These are phyloP conservation scores for Elysia chlorotica DNA, from an alignment of 1,140 invertebrate species.

Conservation along the genomic window DNA sequence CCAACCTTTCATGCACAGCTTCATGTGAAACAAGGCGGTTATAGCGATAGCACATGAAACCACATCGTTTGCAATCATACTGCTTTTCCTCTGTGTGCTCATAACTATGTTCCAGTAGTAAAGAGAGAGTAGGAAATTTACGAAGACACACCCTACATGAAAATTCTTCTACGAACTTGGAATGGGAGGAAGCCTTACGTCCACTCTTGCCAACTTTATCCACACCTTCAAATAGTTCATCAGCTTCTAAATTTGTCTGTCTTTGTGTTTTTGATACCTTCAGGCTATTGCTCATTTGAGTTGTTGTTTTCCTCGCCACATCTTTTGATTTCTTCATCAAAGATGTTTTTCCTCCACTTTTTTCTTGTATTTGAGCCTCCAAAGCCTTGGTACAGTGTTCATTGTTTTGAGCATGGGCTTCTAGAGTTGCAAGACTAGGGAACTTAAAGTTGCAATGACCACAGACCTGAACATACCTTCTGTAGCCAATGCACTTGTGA, in stretches of 20 bases:
- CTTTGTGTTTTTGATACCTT: not conserved
- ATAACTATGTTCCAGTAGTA: conserved; percentile 6
- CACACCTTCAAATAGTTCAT: not conserved
- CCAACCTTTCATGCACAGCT: conserved; percentile 8
- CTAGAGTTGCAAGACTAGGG: not conserved
- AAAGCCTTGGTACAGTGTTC: not conserved
- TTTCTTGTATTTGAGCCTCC: not conserved
- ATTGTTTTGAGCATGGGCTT: not conserved
- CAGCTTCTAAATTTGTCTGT: not conserved
- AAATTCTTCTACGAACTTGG: not conserved
- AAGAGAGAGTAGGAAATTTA: not conserved
- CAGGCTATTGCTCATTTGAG: not conserved
- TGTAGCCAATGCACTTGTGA: not conserved
- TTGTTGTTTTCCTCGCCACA: not conserved
- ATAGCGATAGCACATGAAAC: not conserved
- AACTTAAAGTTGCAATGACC: not conserved
- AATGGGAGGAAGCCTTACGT: not conserved
- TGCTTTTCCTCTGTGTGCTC: conserved; percentile 4
- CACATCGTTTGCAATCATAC: not conserved
- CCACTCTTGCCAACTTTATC: not conserved
- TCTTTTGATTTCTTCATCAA: not conserved
- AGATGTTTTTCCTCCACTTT: not conserved
- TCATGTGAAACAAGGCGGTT: conserved; percentile 8
- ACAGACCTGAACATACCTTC: not conserved
- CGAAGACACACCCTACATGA: not conserved